Conservation (phyloP, 2,888 invertebrate genomes). For the Syritta pipiens region DNA sequence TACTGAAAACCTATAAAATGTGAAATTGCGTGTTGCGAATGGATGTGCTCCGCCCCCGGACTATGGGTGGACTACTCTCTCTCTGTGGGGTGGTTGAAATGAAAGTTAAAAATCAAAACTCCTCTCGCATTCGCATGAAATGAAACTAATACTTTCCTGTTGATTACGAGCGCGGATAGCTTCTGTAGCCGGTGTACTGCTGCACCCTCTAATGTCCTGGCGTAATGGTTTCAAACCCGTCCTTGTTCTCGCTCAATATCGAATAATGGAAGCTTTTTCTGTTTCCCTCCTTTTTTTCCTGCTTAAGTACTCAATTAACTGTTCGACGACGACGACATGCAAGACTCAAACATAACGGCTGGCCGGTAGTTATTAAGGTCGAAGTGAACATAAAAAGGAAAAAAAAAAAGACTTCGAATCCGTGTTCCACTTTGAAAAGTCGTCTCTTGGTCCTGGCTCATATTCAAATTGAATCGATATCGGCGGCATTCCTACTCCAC, state of each 20-base stretch:
- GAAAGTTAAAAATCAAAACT: conserved; percentile 31
- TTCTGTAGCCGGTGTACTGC: not conserved
- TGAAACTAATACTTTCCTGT: conserved; percentile 56
- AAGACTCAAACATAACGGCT: conserved; percentile 47
- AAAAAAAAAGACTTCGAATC: too few species aligned
- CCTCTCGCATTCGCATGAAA: conserved; percentile 25
- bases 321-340: conserved; percentile 64
- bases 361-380: conserved; percentile 55
- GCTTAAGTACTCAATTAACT: conserved; percentile 68
- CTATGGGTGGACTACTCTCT: not conserved
- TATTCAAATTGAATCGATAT: too few species aligned
- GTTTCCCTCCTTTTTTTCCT: conserved; percentile 14
- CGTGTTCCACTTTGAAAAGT: too few species aligned
- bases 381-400: too few species aligned
- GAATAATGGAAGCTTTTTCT: conserved; percentile 24
- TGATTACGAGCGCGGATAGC: conserved; percentile 28
- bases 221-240: conserved; percentile 55
- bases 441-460: too few species aligned
- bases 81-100: not conserved
- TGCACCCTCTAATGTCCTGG: conserved; percentile 42
- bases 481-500: too few species aligned
- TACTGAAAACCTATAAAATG: conserved; percentile 32
- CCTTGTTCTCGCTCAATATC: conserved; percentile 56
- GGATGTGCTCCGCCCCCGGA: not conserved
- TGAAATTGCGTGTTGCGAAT: conserved; percentile 55